phyloP scores from a whole-genome alignment of 2,797 vertebrate species.

The Enteromius fasciolatus region DNA sequence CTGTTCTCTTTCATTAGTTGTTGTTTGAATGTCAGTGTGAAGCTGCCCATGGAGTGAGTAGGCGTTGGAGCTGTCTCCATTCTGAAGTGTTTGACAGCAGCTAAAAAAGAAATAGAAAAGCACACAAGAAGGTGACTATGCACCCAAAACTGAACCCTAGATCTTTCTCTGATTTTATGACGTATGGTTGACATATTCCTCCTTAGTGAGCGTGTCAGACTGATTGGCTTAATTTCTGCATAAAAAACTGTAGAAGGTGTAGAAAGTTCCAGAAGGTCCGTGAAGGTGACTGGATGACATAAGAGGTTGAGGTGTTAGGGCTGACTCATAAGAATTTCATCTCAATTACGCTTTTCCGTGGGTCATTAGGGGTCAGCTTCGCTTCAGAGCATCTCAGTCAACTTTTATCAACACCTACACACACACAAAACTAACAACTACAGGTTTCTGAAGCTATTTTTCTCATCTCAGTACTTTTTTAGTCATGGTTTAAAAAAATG shows the following conservation, averaged over 20 bases:
- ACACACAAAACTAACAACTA: not conserved
- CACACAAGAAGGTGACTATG: slow-evolving; percentile 29
- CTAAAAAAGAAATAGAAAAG: slow-evolving; percentile 11
- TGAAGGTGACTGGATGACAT: not conserved
- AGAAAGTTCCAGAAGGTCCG: slow-evolving; percentile 29
- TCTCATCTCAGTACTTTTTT: slow-evolving; percentile 3
- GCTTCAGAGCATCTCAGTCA: slow-evolving; percentile 14
- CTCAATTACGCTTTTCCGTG: slow-evolving; percentile 20
- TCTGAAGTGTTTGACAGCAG: slow-evolving; percentile 45
- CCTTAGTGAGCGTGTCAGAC: not conserved
- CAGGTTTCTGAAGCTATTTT: slow-evolving; percentile 1
- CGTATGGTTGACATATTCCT: slow-evolving; percentile 23
- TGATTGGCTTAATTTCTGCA: slow-evolving; percentile 34
- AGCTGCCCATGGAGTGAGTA: slow-evolving; percentile 16
- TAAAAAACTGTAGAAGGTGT: not conserved
- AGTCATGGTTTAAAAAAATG: not conserved
- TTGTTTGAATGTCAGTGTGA: slow-evolving; percentile 28
- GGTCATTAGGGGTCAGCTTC: not conserved
- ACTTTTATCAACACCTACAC: slow-evolving; percentile 13
- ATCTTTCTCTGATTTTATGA: slow-evolving; percentile 3
- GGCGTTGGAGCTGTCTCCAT: slow-evolving; percentile 32
- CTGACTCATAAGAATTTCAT: slow-evolving; percentile 5
- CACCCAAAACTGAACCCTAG: not conserved
- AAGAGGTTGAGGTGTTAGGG: slow-evolving; percentile 8
- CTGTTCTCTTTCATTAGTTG: slow-evolving; percentile 41